A percentile compares a stretch with the other conserved stretches of the same genome.
Conservation (phyloP, 2,113 vertebrate genomes). For the Ceyx melanurus region DNA sequence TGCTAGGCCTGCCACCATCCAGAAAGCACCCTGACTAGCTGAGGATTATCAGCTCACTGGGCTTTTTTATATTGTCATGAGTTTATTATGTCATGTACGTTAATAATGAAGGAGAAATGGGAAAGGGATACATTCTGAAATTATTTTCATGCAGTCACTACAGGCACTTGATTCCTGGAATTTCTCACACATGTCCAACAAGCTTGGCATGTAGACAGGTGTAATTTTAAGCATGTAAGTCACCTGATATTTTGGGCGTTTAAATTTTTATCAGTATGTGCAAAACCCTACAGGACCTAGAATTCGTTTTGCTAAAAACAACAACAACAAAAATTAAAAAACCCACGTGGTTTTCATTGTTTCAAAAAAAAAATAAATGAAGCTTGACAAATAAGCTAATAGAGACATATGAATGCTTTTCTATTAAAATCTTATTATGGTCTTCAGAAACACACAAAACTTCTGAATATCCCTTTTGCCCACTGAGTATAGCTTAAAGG, state of each 20-base stretch:
- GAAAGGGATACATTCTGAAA: neutral
- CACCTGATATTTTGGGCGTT: neutral
- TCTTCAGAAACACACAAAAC: neutral
- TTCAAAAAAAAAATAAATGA: neutral
- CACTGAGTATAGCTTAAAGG: neutral
- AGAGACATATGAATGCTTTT: neutral
- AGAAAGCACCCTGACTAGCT: neutral
- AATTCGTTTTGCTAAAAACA: neutral
- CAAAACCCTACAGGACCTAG: neutral
- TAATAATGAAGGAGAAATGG: too few species aligned
- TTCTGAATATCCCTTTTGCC: neutral
- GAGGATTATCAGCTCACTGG: rapidly evolving
- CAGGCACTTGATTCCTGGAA: rapidly evolving
- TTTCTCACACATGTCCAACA: rapidly evolving
- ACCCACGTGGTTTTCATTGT: rapidly evolving
- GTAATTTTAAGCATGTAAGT: neutral
- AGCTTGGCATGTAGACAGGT: rapidly evolving
- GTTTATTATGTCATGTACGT: rapidly evolving
- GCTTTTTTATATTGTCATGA: rapidly evolving
- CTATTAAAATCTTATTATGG: neutral
- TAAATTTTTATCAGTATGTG: neutral
- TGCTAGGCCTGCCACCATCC: rapidly evolving
- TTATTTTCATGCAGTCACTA: neutral
- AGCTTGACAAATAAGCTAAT: neutral
- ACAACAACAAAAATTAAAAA: too few species aligned